Conservation (phyloP, 92 coral and sea anemone species). For the Paramuricea clavata region DNA sequence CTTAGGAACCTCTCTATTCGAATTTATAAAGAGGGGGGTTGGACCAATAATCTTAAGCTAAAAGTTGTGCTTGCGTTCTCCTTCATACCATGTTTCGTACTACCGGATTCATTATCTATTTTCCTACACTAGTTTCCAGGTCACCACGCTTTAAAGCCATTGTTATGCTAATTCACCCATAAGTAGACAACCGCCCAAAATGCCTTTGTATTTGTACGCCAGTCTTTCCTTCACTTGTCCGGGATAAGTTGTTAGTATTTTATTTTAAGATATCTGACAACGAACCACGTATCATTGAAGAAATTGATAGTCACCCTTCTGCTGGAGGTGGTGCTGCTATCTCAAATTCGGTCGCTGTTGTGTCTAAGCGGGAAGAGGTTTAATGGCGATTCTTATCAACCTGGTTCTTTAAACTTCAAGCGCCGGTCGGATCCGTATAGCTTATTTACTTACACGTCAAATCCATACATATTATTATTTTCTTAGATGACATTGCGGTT, state of each 20-base stretch:
- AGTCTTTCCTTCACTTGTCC: slow-evolving; percentile 1
- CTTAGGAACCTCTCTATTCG: neutral
- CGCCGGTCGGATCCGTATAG: neutral
- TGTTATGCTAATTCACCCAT: slow-evolving; percentile 62
- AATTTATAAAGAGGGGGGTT: neutral
- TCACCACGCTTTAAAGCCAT: slow-evolving; percentile 69
- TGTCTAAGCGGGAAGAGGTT: neutral
- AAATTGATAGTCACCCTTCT: slow-evolving; percentile 1
- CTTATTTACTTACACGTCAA: no score
- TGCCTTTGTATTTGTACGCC: slow-evolving; percentile 48
- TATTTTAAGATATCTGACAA: neutral
- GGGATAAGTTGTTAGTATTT: neutral
- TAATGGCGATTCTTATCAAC: neutral
- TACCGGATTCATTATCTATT: neutral
- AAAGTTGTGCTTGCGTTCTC: neutral
- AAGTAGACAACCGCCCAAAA: slow-evolving; percentile 43
- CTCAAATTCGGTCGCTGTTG: neutral
- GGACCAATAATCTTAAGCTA: neutral
- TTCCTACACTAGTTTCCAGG: slow-evolving; percentile 66
- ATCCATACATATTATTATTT: neutral
- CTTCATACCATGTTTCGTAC: neutral
- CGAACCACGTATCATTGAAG: neutral
- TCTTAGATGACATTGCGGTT: slow-evolving; percentile 5
- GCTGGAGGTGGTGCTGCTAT: neutral
- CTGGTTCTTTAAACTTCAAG: neutral